Evolutionary conservation across 2,113 vertebrate species (phyloP), one percentile per base, ranked within the genome.

Genomic region (Forbesichthys papilliferus): DNA sequence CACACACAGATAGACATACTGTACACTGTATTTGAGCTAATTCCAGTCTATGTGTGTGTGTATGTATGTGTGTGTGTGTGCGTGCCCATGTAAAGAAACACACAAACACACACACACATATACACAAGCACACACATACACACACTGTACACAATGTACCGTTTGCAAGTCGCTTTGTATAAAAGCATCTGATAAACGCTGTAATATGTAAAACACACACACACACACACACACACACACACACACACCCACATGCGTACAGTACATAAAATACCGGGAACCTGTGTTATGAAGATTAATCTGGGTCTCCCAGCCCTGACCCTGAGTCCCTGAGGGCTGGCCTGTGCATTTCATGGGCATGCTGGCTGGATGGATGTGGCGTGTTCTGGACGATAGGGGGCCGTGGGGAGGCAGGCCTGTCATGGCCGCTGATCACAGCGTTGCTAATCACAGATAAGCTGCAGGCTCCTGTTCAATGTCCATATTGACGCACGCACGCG

Each of bases 361-460:
- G 62, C 74, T 3, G 27, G 27, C 27, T 27, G 27, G 20, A 20
- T 48, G n/a, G 49, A 76, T 75, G 83, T 70, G 73, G 71, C 73
- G 69, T 82, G 84, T 87, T 73, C 74, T 27, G 27, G 27, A 27
- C 27, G 27, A 81, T 73, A 68, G 78, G 85, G 69, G 66, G 74
- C 80, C 56, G 20, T 48, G 2, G 74, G 69, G 74, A 73, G 78
- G 76, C 71, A 27, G 53, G 71, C 69, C 78, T 84, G 86, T 88
- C 87, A 86, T 80, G 68, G 36, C 78, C 67, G 51, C 83, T 88
- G 89, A 88, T 88, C 88, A 85, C 84, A 85, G 87, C 20, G 20
- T 20, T 20, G 20, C 20, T 20, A 20, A 20, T 20, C 20, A 20
- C 20, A 20, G 20, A 20, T 20, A 20, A 20, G 20, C 1, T 20